These are phyloP conservation scores for Amblyjoppa proteus DNA, from an alignment of 2,888 invertebrate genomes.

Conservation along the genomic window DNA sequence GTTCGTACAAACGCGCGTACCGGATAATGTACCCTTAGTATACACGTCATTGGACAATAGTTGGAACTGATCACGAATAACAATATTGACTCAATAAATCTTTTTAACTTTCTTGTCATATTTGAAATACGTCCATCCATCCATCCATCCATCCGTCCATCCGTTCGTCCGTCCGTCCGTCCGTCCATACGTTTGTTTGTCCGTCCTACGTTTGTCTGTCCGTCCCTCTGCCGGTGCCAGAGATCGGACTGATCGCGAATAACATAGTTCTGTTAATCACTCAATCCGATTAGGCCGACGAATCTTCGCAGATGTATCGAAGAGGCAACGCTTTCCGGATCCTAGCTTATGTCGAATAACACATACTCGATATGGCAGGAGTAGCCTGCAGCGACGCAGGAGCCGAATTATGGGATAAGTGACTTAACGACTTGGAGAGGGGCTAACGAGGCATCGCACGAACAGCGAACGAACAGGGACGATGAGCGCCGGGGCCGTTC, in stretches of 20 bases:
- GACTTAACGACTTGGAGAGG: conserved; percentile 38
- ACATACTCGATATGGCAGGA: conserved; percentile 7
- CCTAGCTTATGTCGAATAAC: conserved; percentile 5
- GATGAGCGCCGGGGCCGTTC: conserved; percentile 13
- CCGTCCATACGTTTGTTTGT: too few relatives aligned
- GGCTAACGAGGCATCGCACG: conserved; percentile 37
- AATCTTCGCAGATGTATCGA: neutral
- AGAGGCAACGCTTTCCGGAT: neutral
- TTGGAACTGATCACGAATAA: too few relatives aligned
- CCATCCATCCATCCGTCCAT: too few relatives aligned
- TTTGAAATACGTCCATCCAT: too few relatives aligned
- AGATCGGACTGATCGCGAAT: too few relatives aligned
- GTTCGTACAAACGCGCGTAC: neutral
- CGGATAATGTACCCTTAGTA: too few relatives aligned
- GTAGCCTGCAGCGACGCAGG: conserved; percentile 8
- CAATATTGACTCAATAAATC: too few relatives aligned
- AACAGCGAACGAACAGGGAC: conserved; percentile 40
- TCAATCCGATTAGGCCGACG: neutral
- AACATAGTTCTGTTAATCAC: neutral
- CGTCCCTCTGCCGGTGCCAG: too few relatives aligned
- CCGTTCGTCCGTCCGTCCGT: too few relatives aligned
- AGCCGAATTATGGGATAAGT: conserved; percentile 50
- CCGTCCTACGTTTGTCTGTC: too few relatives aligned
- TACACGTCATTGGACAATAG: too few relatives aligned
- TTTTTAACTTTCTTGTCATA: too few relatives aligned